These are phyloP conservation scores for Celastrina argiolus DNA, from an alignment of 2,888 invertebrate genomes.

Conservation along the genomic window DNA sequence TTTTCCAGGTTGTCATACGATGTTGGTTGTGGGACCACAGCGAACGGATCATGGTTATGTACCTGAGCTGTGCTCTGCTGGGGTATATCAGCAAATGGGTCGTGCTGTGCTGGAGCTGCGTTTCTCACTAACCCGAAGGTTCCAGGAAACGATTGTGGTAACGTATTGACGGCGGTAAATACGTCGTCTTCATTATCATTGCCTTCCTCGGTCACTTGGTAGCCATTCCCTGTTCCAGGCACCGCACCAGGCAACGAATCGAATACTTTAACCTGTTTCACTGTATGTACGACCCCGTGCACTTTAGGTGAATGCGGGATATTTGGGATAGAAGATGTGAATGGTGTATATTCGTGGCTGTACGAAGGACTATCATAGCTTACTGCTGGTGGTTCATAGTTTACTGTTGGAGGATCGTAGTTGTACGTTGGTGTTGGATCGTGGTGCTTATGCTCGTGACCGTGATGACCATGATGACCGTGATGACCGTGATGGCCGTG, in stretches of 20 bases:
- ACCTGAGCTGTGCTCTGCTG: conserved; percentile 47
- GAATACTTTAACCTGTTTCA: conserved; percentile 66
- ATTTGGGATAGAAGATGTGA: conserved; percentile 47
- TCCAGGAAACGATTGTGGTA: conserved; percentile 56
- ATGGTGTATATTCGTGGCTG: conserved; percentile 45
- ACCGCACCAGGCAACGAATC: conserved; percentile 58
- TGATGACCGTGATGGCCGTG: conserved; percentile 44
- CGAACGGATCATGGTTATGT: conserved; percentile 48
- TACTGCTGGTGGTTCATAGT: conserved; percentile 33
- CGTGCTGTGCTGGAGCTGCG: conserved; percentile 46
- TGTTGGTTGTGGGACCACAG: conserved; percentile 45
- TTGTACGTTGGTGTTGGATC: conserved; percentile 36
- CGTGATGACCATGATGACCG: conserved; percentile 43
- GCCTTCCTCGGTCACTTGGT: conserved; percentile 66
- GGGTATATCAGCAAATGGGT: conserved; percentile 48
- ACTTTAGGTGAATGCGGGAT: conserved; percentile 44
- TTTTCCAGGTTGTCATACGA: conserved; percentile 45
- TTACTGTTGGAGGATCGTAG: conserved; percentile 33
- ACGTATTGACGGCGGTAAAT: conserved; percentile 53
- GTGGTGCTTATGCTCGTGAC: conserved; percentile 49
- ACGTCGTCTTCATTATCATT: conserved; percentile 59
- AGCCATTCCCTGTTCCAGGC: conserved; percentile 48
- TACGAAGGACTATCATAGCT: conserved; percentile 32
- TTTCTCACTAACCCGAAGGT: conserved; percentile 54
- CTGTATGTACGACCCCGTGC: conserved; percentile 55